These are phyloP conservation scores for Columba livia DNA, from an alignment of 2,113 vertebrate species.

Conservation along the genomic window DNA sequence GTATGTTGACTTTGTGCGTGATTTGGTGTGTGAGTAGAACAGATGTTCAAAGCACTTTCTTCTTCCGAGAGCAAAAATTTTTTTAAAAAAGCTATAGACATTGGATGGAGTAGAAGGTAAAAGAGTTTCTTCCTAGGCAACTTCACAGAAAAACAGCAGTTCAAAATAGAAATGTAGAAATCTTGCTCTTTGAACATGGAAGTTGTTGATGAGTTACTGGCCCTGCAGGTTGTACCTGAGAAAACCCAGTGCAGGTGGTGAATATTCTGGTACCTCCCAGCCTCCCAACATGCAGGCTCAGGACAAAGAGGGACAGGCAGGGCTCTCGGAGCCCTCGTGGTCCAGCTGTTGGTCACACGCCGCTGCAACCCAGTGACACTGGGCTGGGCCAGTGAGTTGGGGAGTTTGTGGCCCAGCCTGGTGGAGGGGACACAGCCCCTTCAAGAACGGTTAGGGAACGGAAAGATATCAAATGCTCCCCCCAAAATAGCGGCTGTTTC, in stretches of 20 bases:
- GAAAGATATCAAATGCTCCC: constrained; percentile 22
- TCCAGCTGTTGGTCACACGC: not conserved
- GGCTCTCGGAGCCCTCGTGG: not conserved
- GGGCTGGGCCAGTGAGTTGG: not conserved
- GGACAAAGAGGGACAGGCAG: not conserved
- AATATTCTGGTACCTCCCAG: not conserved
- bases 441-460: not conserved
- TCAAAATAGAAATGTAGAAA: not conserved
- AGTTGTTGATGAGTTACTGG: not conserved
- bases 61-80: not conserved
- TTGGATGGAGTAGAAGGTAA: not conserved
- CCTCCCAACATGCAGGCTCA: not conserved
- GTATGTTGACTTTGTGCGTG: not conserved
- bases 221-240: not conserved
- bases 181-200: not conserved
- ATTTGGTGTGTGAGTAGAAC: not conserved
- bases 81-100: not conserved
- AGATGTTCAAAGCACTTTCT: not conserved
- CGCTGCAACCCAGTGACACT: not conserved
- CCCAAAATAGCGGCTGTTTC: constrained; percentile 46
- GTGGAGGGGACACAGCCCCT: not conserved
- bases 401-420: not conserved
- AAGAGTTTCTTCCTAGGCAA: not conserved
- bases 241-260: not conserved
- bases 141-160: not conserved